Percentiles rank a stretch among this genome's conserved stretches.
Evolutionary conservation across 2,113 vertebrate species (phyloP).

Genomic region (Dryoscopus gambensis): DNA sequence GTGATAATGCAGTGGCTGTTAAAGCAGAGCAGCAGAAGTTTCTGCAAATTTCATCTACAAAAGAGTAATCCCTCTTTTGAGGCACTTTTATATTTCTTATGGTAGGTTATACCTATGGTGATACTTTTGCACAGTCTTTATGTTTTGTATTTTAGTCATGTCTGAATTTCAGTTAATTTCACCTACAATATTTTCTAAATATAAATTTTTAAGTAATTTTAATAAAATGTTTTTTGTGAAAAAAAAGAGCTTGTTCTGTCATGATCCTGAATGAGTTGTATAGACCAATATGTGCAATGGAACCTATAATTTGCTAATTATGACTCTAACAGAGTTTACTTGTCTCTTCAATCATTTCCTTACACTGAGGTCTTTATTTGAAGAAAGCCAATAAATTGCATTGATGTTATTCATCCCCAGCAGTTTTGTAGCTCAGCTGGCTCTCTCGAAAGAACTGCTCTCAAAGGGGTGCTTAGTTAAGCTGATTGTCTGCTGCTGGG

Average conservation of each 20-base stretch:
- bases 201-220: not conserved
- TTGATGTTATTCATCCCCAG: not conserved
- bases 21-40: not conserved
- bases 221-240: not conserved
- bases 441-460: not conserved
- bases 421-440: not conserved
- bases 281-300: not conserved
- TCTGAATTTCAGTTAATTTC: slow-evolving; percentile 4
- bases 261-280: not conserved
- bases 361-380: not conserved
- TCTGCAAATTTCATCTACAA: not conserved
- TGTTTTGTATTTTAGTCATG: not conserved
- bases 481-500: not conserved
- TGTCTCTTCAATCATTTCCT: slow-evolving; percentile 1
- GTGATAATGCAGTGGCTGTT: not conserved
- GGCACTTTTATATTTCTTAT: not conserved
- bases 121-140: not conserved
- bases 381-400: not conserved
- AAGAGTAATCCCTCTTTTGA: not conserved
- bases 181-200: not conserved
- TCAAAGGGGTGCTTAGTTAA: not conserved
- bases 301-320: not conserved
- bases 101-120: not conserved
- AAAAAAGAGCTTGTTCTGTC: not conserved
- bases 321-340: not conserved